Evolutionary conservation across 1,140 invertebrate genomes (phyloP).

Genomic region (Choristoneura fumiferana): DNA sequence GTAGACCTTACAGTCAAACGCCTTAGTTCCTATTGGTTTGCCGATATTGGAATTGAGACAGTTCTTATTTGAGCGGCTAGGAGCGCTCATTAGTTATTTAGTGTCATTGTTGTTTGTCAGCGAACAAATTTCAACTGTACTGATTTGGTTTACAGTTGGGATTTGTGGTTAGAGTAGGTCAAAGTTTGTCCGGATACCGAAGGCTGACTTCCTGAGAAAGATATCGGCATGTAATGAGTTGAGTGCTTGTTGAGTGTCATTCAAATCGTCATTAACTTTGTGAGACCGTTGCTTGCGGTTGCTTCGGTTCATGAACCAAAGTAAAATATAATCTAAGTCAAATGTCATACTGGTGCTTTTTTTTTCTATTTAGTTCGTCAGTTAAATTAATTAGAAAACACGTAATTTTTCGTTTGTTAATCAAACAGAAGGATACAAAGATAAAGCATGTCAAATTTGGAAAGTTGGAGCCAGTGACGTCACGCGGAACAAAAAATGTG

Average conservation of each 20-base stretch:
- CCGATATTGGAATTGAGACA: slow-evolving; percentile 29
- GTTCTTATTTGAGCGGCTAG: slow-evolving; percentile 33
- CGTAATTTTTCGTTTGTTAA: too few species aligned
- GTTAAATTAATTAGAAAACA: too few species aligned
- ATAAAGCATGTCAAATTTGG: too few species aligned
- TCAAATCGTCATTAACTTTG: slow-evolving; percentile 67
- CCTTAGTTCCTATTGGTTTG: slow-evolving; percentile 24
- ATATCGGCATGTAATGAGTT: slow-evolving; percentile 69
- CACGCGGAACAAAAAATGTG: too few species aligned
- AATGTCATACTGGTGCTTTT: too few species aligned
- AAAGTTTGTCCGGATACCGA: slow-evolving; percentile 21
- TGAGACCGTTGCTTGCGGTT: slow-evolving; percentile 7
- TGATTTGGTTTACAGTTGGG: background rate
- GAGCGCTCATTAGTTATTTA: slow-evolving; percentile 64
- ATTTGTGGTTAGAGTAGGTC: slow-evolving; percentile 8
- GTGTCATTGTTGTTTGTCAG: slow-evolving; percentile 32
- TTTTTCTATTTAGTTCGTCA: too few species aligned
- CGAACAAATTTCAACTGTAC: slow-evolving; percentile 25
- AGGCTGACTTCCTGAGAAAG: slow-evolving; percentile 55
- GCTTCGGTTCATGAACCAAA: background rate
- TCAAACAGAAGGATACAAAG: too few species aligned
- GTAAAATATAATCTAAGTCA: too few species aligned
- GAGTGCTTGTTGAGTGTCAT: slow-evolving; percentile 69
- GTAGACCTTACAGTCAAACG: slow-evolving; percentile 27
- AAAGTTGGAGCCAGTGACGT: too few species aligned